These are phyloP conservation scores for Mya arenaria DNA, from an alignment of 1,140 invertebrate genomes.

Conservation along the genomic window DNA sequence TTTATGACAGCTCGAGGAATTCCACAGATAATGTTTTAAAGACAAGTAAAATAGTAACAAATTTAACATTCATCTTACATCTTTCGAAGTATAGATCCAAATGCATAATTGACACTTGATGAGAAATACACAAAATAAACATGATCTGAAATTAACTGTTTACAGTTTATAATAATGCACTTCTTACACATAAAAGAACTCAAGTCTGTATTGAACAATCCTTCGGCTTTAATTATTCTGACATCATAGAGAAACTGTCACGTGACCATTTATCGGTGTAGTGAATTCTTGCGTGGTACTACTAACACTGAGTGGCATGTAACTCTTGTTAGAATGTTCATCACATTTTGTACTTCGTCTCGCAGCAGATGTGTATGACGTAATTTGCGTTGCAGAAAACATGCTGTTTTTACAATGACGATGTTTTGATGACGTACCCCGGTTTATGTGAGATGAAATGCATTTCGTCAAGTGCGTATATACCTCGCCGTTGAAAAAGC, in stretches of 20 bases:
- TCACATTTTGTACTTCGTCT: background rate
- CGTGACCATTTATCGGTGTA: slow-evolving; percentile 33
- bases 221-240: too few species aligned
- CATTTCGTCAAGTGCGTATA: slow-evolving; percentile 21
- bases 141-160: too few species aligned
- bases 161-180: too few species aligned
- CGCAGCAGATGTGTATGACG: background rate
- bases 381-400: slow-evolving; percentile 37
- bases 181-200: too few species aligned
- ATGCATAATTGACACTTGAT: too few species aligned
- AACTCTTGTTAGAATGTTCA: slow-evolving; percentile 14
- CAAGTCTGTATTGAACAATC: too few species aligned
- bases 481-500: slow-evolving; percentile 46
- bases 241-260: slow-evolving; percentile 18
- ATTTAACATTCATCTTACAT: too few species aligned
- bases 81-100: too few species aligned
- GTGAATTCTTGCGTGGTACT: slow-evolving; percentile 11
- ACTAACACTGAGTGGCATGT: slow-evolving; percentile 31
- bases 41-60: too few species aligned
- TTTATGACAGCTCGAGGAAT: too few species aligned
- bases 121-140: too few species aligned
- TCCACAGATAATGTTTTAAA: too few species aligned
- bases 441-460: background rate
- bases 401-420: slow-evolving; percentile 22
- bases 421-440: background rate